Percentiles rank a stretch among this genome's conserved stretches.
Evolutionary conservation across 2,113 vertebrate species (phyloP).

Genomic region (Struthio camelus): DNA sequence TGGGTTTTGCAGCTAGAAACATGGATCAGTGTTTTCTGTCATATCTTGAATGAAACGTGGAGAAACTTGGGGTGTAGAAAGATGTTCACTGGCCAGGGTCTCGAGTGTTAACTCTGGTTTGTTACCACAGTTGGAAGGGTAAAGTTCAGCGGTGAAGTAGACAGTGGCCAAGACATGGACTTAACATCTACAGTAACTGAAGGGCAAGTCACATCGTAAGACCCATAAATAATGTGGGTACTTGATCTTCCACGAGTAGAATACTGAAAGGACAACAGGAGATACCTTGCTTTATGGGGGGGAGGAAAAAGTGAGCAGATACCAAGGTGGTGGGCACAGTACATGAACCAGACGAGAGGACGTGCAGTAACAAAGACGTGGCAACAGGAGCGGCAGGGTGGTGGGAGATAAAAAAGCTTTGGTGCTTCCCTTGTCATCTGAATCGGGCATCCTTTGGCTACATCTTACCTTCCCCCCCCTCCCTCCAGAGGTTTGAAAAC

Average conservation of each 20-base stretch:
- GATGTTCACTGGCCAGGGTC: neutral
- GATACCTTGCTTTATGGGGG: neutral
- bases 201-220: neutral
- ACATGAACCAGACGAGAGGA: neutral
- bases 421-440: neutral
- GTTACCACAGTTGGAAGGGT: neutral
- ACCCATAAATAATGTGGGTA: neutral
- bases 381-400: neutral
- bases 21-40: neutral
- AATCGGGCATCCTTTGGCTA: neutral
- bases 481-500: neutral
- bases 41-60: neutral
- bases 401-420: neutral
- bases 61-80: neutral
- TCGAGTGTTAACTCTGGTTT: neutral
- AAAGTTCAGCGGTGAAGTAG: neutral
- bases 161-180: neutral
- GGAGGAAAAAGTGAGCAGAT: neutral
- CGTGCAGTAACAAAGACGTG: neutral
- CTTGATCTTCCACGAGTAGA: neutral
- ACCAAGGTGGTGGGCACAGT: neutral
- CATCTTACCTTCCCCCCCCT: neutral
- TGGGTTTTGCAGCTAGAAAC: neutral
- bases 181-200: neutral
- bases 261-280: neutral